Evolutionary conservation across 2,888 invertebrate genomes (phyloP).

Genomic region (Phaedon cochleariae): DNA sequence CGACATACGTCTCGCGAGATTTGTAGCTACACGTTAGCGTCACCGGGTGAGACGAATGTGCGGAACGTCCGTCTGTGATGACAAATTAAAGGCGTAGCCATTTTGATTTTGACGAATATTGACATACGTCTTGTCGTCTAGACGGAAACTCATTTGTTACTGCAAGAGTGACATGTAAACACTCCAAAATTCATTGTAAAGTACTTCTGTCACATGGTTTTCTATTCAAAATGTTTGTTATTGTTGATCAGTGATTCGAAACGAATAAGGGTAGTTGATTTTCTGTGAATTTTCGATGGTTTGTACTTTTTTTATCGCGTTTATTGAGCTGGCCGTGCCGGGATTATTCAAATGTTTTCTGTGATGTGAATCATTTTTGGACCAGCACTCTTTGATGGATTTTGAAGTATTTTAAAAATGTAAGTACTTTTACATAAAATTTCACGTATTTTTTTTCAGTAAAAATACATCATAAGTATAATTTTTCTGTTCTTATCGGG

Average conservation of each 20-base stretch:
- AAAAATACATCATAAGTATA: too few relatives aligned
- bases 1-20: constrained; percentile 36
- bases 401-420: constrained; percentile 52
- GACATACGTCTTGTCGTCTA: constrained; percentile 69
- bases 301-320: constrained; percentile 46
- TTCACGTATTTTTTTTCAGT: constrained; percentile 8
- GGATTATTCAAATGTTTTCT: constrained; percentile 47
- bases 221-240: constrained; percentile 42
- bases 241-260: constrained; percentile 29
- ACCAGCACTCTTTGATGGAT: constrained; percentile 41
- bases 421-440: constrained; percentile 42
- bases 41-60: constrained; percentile 30
- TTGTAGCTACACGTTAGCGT: constrained; percentile 18
- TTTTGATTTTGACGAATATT: constrained; percentile 79
- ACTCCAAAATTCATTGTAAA: constrained; percentile 53
- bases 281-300: constrained; percentile 31
- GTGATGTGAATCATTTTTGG: constrained; percentile 34
- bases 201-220: constrained; percentile 55
- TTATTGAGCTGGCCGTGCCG: constrained; percentile 48
- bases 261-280: constrained; percentile 20
- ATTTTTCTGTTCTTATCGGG: too few relatives aligned
- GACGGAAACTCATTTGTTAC: constrained; percentile 65
- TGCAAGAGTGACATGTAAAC: constrained; percentile 64
- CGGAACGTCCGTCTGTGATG: constrained; percentile 50
- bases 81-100: constrained; percentile 70